Percentiles rank a stretch among this genome's conserved stretches.
These are phyloP conservation scores for Micromys minutus DNA, from an alignment of 2,113 vertebrate genomes.

Conservation along the genomic window DNA sequence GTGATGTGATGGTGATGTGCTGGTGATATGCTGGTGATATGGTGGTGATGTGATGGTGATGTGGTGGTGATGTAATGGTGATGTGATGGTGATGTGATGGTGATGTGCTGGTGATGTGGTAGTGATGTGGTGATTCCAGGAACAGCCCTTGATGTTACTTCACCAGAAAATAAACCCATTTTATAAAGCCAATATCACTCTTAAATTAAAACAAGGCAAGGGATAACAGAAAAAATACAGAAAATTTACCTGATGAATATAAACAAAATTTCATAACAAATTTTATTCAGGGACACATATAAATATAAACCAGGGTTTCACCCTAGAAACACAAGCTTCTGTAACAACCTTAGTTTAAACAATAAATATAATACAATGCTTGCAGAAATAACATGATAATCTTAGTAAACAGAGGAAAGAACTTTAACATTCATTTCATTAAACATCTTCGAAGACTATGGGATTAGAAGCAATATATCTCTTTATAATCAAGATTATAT, in stretches of 20 bases:
- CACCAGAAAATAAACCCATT: neutral
- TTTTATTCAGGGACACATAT: neutral
- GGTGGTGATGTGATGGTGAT: too few species aligned
- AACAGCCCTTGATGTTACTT: neutral
- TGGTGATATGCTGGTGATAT: too few species aligned
- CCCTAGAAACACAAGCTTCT: too few species aligned
- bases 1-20: too few species aligned
- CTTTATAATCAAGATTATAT: neutral
- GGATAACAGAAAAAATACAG: neutral
- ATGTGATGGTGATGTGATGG: too few species aligned
- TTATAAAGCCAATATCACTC: neutral
- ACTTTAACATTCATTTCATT: neutral
- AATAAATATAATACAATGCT: neutral
- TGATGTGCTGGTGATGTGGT: too few species aligned
- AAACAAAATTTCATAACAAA: neutral
- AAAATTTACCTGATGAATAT: neutral
- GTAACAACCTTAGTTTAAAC: neutral
- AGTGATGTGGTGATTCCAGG: too few species aligned
- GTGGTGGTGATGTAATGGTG: too few species aligned
- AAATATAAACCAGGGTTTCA: neutral
- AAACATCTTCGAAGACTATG: neutral
- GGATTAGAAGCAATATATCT: neutral
- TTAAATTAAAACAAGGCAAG: neutral
- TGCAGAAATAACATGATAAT: neutral
- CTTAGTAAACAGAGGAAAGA: neutral